Conservation (phyloP, 2,113 vertebrate species). For the Sinocyclocheilus rhinocerous region DNA sequence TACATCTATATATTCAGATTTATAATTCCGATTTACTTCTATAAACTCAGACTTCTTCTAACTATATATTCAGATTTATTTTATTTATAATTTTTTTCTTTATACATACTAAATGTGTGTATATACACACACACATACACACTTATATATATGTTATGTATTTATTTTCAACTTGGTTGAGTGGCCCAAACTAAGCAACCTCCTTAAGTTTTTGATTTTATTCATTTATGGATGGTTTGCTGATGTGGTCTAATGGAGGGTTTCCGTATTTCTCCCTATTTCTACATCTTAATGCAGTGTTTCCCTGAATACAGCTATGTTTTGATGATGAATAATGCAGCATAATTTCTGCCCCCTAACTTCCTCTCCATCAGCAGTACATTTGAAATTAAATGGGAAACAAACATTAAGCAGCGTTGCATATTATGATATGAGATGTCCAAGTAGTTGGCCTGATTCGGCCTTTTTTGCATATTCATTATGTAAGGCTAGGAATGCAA, state of each 20-base stretch:
- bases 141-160: too few species aligned
- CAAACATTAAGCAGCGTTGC: background rate
- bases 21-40: too few species aligned
- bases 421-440: background rate
- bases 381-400: conserved; percentile 18
- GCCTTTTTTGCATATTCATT: conserved; percentile 45
- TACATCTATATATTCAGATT: too few species aligned
- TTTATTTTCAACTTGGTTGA: too few species aligned
- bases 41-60: too few species aligned
- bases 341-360: background rate
- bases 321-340: background rate
- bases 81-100: too few species aligned
- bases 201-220: background rate
- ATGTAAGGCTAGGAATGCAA: conserved; percentile 38
- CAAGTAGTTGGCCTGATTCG: conserved; percentile 26
- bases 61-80: too few species aligned
- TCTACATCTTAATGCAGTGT: background rate
- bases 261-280: background rate
- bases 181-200: background rate
- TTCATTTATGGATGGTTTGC: background rate
- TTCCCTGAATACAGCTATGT: background rate
- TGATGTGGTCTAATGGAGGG: background rate
- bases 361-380: conserved; percentile 13
- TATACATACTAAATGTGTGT: too few species aligned
- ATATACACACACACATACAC: too few species aligned